Percentiles rank a stretch among this genome's conserved stretches.
Conservation (phyloP, 2,113 vertebrate genomes). For the Corythaixoides concolor region DNA sequence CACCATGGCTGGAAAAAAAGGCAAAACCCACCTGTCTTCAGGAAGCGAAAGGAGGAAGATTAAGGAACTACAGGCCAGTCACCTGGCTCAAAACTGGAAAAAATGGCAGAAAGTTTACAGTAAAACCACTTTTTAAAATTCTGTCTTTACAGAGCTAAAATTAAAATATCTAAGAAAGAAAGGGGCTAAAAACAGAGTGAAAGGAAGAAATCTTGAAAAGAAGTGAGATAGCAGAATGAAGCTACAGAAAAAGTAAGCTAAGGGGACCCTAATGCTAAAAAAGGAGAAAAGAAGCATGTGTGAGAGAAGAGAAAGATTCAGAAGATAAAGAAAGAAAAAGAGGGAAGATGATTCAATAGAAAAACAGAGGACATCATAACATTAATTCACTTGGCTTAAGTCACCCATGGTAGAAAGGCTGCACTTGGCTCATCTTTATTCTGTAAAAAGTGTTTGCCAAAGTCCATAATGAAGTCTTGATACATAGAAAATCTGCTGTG, state of each 20-base stretch:
- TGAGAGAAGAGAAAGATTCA: not conserved
- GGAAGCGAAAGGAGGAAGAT: not conserved
- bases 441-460: not conserved
- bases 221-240: not conserved
- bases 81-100: not conserved
- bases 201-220: not conserved
- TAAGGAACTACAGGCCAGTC: not conserved
- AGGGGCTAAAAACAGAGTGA: not conserved
- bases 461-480: not conserved
- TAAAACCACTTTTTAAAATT: not conserved
- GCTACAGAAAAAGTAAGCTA: not conserved
- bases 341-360: not conserved
- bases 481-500: not conserved
- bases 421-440: not conserved
- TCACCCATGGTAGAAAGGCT: not conserved
- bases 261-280: not conserved
- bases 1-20: not conserved
- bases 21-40: not conserved
- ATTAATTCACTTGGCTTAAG: not conserved
- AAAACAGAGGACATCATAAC: not conserved
- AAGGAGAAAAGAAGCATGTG: not conserved
- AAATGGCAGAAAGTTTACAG: not conserved
- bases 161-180: not conserved
- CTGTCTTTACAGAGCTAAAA: not conserved
- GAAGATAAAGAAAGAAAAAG: not conserved